These are phyloP conservation scores for Helicoverpa assulta DNA, from an alignment of 2,888 invertebrate species.

Conservation along the genomic window DNA sequence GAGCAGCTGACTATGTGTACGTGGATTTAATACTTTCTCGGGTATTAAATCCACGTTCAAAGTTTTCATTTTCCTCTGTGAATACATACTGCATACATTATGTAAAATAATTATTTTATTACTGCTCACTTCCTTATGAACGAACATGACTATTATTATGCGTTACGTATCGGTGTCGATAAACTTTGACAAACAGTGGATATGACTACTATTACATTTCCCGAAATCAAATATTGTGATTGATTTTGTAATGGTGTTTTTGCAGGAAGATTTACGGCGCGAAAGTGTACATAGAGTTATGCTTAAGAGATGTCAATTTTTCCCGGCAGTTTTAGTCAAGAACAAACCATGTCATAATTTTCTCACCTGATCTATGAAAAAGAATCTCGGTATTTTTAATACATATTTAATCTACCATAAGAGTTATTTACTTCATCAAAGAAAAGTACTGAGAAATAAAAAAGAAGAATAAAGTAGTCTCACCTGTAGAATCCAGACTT, in stretches of 20 bases:
- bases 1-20: too few species aligned
- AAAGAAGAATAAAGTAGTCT: too few species aligned
- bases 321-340: too few species aligned
- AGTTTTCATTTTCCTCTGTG: background rate
- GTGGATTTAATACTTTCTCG: too few species aligned
- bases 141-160: slow-evolving; percentile 5
- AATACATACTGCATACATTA: background rate
- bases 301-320: too few species aligned
- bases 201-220: background rate
- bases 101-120: slow-evolving; percentile 2
- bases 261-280: background rate
- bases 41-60: background rate
- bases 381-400: too few species aligned
- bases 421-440: too few species aligned
- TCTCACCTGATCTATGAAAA: too few species aligned
- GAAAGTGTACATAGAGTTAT: background rate
- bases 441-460: too few species aligned
- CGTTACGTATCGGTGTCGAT: slow-evolving; percentile 8
- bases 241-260: background rate
- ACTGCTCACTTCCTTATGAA: slow-evolving; percentile 8
- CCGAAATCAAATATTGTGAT: background rate
- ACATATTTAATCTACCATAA: too few species aligned
- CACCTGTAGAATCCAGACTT: slow-evolving; percentile 92
- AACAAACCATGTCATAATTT: too few species aligned
- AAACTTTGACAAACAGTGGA: slow-evolving; percentile 21